Conservation (phyloP, 2,113 vertebrate species). For the Saguinus midas region DNA sequence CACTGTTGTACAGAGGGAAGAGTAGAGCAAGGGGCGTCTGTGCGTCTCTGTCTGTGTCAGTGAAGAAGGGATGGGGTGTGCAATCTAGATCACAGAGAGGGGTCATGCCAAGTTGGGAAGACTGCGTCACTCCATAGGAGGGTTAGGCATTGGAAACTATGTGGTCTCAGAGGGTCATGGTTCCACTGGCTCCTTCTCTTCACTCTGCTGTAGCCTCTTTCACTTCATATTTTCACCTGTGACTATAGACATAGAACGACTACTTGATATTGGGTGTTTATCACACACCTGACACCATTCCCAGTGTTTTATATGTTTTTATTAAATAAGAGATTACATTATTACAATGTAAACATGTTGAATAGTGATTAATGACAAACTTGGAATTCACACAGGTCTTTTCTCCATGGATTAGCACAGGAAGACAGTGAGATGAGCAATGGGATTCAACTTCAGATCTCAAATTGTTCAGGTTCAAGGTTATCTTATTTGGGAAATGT, state of each 20-base stretch:
- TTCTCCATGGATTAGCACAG: not conserved
- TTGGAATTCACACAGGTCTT: not conserved
- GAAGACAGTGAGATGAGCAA: not conserved
- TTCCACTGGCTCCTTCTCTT: not conserved
- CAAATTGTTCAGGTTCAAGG: not conserved
- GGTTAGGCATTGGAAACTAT: not conserved
- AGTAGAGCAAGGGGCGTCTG: not conserved
- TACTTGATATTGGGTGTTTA: not conserved
- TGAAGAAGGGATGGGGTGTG: not conserved
- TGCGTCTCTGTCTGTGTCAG: not conserved
- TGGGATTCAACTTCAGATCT: not conserved
- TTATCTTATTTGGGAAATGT: not conserved
- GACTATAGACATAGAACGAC: not conserved
- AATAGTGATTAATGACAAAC: not conserved
- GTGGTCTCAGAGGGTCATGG: not conserved
- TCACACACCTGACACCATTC: not conserved
- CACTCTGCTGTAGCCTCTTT: not conserved
- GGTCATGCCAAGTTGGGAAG: not conserved
- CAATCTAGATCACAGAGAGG: not conserved
- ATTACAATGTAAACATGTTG: not conserved
- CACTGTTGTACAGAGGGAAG: not conserved
- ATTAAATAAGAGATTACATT: not conserved
- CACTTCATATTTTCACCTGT: not conserved
- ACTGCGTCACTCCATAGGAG: not conserved
- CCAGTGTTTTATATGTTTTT: conserved; percentile 5